These are phyloP conservation scores for Enteromius paludinosus DNA, from an alignment of 2,797 vertebrate genomes.

Conservation along the genomic window DNA sequence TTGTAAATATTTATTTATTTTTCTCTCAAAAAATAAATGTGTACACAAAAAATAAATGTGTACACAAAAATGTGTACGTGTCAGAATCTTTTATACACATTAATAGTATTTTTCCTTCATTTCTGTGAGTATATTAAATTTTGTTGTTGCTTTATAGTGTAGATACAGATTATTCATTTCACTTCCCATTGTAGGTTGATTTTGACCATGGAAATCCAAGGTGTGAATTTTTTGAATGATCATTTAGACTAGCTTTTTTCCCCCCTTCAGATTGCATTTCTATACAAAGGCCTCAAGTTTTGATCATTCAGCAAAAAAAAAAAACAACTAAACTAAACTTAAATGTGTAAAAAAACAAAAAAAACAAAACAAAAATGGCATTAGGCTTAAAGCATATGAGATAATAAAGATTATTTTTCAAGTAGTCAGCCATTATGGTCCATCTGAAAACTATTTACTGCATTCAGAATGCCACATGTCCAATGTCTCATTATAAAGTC, in stretches of 20 bases:
- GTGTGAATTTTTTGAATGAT: neutral
- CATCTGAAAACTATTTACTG: neutral
- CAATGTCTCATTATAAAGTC: neutral
- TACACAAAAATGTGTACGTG: too few relatives aligned
- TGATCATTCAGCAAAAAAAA: neutral
- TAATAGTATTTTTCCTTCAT: neutral
- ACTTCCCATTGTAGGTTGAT: neutral
- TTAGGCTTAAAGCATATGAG: neutral
- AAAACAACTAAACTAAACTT: too few relatives aligned
- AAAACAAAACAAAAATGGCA: too few relatives aligned
- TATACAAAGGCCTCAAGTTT: neutral
- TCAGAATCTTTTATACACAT: neutral
- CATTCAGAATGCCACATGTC: neutral
- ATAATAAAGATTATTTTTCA: too few relatives aligned
- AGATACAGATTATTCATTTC: neutral
- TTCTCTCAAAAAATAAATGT: too few relatives aligned
- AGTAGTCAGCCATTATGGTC: neutral
- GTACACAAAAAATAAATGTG: too few relatives aligned
- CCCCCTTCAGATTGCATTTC: neutral
- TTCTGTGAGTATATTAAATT: neutral
- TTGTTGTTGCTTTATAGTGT: neutral
- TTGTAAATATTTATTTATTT: too few relatives aligned
- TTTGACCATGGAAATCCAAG: neutral
- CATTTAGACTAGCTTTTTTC: neutral
- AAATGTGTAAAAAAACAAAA: too few relatives aligned